These are phyloP conservation scores for Sinocyclocheilus grahami DNA, from an alignment of 2,113 vertebrate species.

Conservation along the genomic window DNA sequence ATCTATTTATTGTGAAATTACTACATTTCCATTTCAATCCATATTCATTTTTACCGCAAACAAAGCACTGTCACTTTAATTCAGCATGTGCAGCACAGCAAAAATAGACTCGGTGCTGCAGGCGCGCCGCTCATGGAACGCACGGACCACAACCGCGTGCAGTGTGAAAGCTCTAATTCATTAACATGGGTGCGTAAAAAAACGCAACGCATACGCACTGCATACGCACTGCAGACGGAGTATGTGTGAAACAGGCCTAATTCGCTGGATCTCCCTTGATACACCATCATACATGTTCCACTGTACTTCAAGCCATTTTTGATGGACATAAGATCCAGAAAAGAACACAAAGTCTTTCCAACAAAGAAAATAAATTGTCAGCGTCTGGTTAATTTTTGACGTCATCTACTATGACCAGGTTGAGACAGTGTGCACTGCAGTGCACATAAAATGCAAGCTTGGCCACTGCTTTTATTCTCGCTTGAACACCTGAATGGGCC, in stretches of 20 bases:
- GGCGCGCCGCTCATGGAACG: no score
- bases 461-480: conserved; percentile 33
- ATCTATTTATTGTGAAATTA: no score
- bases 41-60: no score
- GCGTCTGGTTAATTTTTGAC: conserved; percentile 42
- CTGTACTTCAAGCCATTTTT: conserved; percentile 45
- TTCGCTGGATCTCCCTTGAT: conserved; percentile 32
- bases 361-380: conserved; percentile 44
- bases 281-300: conserved; percentile 39
- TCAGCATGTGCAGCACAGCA: no score
- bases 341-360: conserved; percentile 38
- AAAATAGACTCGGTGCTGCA: no score
- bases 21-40: no score
- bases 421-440: conserved; percentile 30
- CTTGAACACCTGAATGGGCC: conserved; percentile 41
- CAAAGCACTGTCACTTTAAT: no score
- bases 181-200: no score
- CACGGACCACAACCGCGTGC: no score
- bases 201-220: no score
- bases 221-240: no score
- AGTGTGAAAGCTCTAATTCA: no score
- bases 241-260: not conserved
- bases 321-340: conserved; percentile 49
- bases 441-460: conserved; percentile 44
- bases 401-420: conserved; percentile 45